Conservation (phyloP, 2,797 vertebrate species). For the Rhinatrema bivittatum region DNA sequence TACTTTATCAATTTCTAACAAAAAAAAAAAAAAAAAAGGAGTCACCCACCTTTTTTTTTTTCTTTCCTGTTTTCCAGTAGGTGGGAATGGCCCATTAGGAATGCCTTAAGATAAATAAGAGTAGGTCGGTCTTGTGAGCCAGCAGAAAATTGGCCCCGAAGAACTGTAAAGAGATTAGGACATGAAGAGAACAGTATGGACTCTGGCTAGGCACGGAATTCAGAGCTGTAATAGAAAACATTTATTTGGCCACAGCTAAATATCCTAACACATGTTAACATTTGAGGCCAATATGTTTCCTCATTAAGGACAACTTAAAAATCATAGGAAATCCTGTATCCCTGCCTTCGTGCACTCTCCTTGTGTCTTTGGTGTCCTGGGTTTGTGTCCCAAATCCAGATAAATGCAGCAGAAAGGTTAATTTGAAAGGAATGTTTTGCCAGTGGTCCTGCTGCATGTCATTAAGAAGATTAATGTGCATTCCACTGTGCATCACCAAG, state of each 20-base stretch:
- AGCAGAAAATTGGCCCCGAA: conserved; percentile 75
- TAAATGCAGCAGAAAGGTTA: conserved; percentile 33
- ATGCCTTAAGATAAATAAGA: no score
- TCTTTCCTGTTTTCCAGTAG: background rate
- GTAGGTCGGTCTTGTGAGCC: no score
- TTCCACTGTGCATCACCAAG: conserved; percentile 48
- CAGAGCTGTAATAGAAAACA: conserved; percentile 87
- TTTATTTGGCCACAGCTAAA: conserved; percentile 81
- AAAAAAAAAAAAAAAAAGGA: no score
- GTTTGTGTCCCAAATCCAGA: conserved; percentile 39
- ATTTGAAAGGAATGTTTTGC: conserved; percentile 58
- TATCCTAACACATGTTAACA: conserved; percentile 85
- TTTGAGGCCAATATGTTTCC: conserved; percentile 76
- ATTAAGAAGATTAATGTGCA: conserved; percentile 60
- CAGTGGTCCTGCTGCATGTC: conserved; percentile 53
- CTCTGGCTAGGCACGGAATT: conserved; percentile 71
- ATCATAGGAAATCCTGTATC: conserved; percentile 73
- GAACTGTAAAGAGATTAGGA: conserved; percentile 77
- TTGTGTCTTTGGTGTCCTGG: conserved; percentile 42
- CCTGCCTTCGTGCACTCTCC: conserved; percentile 51
- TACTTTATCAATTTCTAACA: no score
- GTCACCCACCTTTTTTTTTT: conserved; percentile 26
- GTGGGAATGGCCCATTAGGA: conserved; percentile 36
- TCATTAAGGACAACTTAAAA: conserved; percentile 83
- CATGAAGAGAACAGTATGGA: conserved; percentile 77